These are phyloP conservation scores for Gymnoscopelus microlampas DNA, from an alignment of 2,797 vertebrate genomes.

Conservation along the genomic window DNA sequence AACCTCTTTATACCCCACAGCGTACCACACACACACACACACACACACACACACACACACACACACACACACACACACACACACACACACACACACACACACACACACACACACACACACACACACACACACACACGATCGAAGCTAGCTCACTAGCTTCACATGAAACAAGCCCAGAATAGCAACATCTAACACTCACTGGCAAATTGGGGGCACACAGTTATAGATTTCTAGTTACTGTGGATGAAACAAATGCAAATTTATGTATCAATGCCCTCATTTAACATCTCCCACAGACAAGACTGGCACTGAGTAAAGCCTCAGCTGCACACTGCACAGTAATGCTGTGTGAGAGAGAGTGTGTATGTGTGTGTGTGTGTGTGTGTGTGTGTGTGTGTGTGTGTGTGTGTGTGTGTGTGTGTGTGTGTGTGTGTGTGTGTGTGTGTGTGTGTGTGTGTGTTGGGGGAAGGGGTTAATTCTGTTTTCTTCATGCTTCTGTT, in stretches of 20 bases:
- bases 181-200: constrained; percentile 42
- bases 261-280: constrained; percentile 69
- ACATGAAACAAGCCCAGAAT: constrained; percentile 43
- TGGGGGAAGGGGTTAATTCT: background rate
- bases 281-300: constrained; percentile 59
- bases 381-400: constrained; percentile 10
- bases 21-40: too few species aligned
- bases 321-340: constrained; percentile 45
- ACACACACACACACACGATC: constrained; percentile 5
- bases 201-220: constrained; percentile 50
- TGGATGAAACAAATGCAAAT: constrained; percentile 72
- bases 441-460: constrained; percentile 1
- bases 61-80: too few species aligned
- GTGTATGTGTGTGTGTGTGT: too few species aligned
- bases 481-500: background rate
- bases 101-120: too few species aligned
- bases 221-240: constrained; percentile 55
- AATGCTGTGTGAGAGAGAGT: constrained; percentile 7
- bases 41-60: too few species aligned
- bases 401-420: constrained; percentile 13
- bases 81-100: too few species aligned
- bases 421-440: constrained; percentile 2
- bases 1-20: too few species aligned
- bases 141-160: constrained; percentile 8
- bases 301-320: constrained; percentile 52